Evolutionary conservation across 2,888 invertebrate genomes (phyloP), one percentile per base, ranked within the genome.

Genomic region (Stenchaetothrips biformis): DNA sequence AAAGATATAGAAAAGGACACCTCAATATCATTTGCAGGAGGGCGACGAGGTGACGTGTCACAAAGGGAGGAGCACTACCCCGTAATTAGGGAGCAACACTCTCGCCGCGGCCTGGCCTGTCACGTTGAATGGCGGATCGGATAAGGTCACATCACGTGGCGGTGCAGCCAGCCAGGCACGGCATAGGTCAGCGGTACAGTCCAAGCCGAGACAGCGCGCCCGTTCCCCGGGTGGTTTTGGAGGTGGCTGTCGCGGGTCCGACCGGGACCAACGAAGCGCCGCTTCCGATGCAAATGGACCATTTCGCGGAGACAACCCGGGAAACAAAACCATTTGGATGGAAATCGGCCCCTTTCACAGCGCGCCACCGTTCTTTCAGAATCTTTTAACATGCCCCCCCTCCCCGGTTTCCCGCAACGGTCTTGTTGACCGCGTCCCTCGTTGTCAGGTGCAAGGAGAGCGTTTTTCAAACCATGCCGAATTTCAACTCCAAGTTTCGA

Each of bases 301-400:
- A 74, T 74, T 74, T 74, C 67, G 67, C 25, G 67, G 67, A 21
- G 67, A 74, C 21, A 74, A 74, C 67, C 25, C 67, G 21, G 25
- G 67, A 74, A 74, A 74, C 67, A 74, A 74, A 74, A 74, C 67
- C 67, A 74, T 74, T 74, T 21, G 67, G 67, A 74, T 74, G 67
- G 67, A 74, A 74, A 74, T 74, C 67, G 67, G 25, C 67, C 37
- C 37, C 37, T 37, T 37, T 37, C 37, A 37, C 37, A 37, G 67
- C 21, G n/a, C n/a, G 67, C 21, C 67, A 21, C 67, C 37, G 7
- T 7, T 74, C 67, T 74, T 53, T 16, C 53, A 53, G 53, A 13
- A 25, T 74, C 67, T 74, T 53, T 53, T 53, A 53, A 53, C 53
- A 53, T 53, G 53, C 53, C 25, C 11, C 21, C 25, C 7, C 11